These are phyloP conservation scores for Columba livia DNA, from an alignment of 2,113 vertebrate species.

Conservation along the genomic window DNA sequence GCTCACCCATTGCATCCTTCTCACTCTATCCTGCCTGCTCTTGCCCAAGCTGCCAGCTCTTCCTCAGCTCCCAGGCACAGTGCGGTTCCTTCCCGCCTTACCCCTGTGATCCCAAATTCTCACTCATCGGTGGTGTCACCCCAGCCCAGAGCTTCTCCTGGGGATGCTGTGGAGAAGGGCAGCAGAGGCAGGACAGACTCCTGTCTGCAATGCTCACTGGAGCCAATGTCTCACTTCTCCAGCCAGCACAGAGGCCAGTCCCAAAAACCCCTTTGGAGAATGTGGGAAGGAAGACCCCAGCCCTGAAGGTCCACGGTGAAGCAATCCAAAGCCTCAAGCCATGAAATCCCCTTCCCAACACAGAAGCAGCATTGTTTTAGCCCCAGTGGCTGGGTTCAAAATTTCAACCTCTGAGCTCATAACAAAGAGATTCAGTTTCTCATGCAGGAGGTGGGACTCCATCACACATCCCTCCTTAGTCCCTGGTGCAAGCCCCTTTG, in stretches of 20 bases:
- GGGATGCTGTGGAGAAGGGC: not conserved
- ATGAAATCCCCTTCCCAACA: rapidly evolving
- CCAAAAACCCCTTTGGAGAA: not conserved
- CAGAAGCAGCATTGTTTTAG: not conserved
- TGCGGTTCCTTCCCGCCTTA: not conserved
- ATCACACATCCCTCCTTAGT: not conserved
- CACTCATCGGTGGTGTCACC: rapidly evolving
- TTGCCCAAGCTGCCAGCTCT: not conserved
- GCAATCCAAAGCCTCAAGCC: not conserved
- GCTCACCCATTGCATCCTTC: not conserved
- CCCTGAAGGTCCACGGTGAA: not conserved
- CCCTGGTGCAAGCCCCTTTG: not conserved
- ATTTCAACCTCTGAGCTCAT: rapidly evolving
- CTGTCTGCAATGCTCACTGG: rapidly evolving
- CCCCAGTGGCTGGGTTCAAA: not conserved
- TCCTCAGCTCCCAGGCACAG: not conserved
- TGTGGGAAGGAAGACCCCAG: not conserved
- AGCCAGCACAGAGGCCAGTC: rapidly evolving
- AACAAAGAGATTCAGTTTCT: not conserved
- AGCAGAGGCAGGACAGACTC: not conserved
- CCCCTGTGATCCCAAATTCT: not conserved
- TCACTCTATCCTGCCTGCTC: not conserved
- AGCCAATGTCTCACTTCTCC: not conserved
- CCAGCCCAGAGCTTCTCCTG: not conserved
- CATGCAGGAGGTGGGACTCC: not conserved